A percentile compares a stretch with the other conserved stretches of the same genome.
Conservation (phyloP, 2,888 invertebrate genomes). For the Pyrrhosoma nymphula region DNA sequence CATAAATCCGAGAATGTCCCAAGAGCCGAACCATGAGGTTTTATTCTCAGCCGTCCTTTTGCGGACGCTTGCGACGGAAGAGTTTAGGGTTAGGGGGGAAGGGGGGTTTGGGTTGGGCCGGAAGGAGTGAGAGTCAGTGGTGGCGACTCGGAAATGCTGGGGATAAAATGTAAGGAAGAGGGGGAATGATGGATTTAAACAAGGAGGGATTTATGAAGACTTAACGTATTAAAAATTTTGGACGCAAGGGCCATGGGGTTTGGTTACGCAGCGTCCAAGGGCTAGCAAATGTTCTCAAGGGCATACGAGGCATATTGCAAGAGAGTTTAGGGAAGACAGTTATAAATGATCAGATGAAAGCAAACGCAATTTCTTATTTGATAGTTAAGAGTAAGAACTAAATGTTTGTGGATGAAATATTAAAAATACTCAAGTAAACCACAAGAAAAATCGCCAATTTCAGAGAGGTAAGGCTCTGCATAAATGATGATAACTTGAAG, state of each 20-base stretch:
- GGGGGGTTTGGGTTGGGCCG: background rate
- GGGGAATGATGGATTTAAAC: background rate
- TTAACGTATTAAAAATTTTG: background rate
- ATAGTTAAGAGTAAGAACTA: too few relatives aligned
- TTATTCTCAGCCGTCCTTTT: constrained; percentile 54
- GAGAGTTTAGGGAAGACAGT: too few relatives aligned
- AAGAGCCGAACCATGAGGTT: constrained; percentile 64
- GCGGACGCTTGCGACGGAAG: background rate
- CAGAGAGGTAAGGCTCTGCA: too few relatives aligned
- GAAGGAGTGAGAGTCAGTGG: background rate
- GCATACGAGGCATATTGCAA: too few relatives aligned
- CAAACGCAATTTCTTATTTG: too few relatives aligned
- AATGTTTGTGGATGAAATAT: too few relatives aligned
- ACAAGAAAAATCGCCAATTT: too few relatives aligned
- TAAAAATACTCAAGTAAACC: too few relatives aligned
- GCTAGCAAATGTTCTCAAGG: too few relatives aligned
- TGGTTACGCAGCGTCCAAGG: too few relatives aligned
- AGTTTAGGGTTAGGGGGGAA: background rate
- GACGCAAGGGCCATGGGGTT: background rate
- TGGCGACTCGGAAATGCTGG: background rate
- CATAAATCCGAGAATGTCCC: constrained; percentile 63
- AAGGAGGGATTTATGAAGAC: background rate
- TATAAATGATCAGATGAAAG: too few relatives aligned
- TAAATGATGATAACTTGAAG: too few relatives aligned
- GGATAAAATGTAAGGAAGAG: background rate